Conservation (phyloP, 2,888 invertebrate genomes). For the Stictocephala bisonia region DNA sequence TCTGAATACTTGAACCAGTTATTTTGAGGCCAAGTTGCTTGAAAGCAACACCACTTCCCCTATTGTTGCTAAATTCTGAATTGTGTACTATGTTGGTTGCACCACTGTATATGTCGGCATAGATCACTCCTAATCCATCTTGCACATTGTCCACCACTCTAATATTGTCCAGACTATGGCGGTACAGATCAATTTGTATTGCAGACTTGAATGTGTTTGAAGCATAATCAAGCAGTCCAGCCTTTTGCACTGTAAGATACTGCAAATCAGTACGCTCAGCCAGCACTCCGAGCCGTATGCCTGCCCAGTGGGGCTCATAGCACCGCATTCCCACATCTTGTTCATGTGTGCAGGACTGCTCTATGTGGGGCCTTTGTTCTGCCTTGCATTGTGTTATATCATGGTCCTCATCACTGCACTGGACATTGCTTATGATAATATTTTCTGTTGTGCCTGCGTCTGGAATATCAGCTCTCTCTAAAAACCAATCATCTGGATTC, state of each 20-base stretch:
- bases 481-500: constrained; percentile 91
- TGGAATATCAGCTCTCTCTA: constrained; percentile 86
- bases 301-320: constrained; percentile 94
- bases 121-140: constrained; percentile 93
- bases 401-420: constrained; percentile 90
- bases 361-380: constrained; percentile 81
- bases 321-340: constrained; percentile 91
- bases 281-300: constrained; percentile 88
- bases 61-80: constrained; percentile 85
- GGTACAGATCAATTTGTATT: constrained; percentile 86
- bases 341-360: constrained; percentile 88
- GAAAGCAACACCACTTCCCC: constrained; percentile 89
- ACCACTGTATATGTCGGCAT: constrained; percentile 93
- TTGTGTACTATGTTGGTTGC: constrained; percentile 84
- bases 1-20: constrained; percentile 80
- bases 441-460: constrained; percentile 80
- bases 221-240: constrained; percentile 93
- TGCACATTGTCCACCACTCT: constrained; percentile 87
- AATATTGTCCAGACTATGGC: constrained; percentile 85
- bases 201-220: constrained; percentile 88
- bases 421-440: constrained; percentile 85
- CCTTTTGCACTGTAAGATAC: constrained; percentile 88
- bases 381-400: constrained; percentile 90
- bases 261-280: constrained; percentile 89
- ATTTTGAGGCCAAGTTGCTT: constrained; percentile 88